phyloP scores from a whole-genome alignment of 2,797 vertebrate species.

The Monodelphis domestica region DNA sequence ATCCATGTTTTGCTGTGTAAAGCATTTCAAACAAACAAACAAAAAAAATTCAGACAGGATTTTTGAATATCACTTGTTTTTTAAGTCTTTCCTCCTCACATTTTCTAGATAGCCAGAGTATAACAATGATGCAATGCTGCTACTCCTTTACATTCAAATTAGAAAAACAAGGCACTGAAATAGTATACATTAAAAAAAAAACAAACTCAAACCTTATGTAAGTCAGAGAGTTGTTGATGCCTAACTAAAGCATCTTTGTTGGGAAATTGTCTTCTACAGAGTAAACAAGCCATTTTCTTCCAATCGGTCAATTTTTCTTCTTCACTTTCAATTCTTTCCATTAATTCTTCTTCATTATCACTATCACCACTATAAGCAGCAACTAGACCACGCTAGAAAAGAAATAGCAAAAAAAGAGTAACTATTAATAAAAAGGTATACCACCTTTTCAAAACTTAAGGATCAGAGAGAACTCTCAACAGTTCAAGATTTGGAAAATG shows the following conservation, averaged over 20 bases:
- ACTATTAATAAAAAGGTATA: background rate
- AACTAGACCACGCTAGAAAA: constrained; percentile 91
- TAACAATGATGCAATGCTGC: background rate
- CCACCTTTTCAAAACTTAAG: background rate
- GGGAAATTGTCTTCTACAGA: constrained; percentile 98
- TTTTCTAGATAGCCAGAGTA: background rate
- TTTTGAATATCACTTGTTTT: background rate
- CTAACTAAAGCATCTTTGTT: constrained; percentile 94
- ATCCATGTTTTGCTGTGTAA: constrained; percentile 96
- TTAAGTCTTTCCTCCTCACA: background rate
- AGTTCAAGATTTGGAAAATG: background rate
- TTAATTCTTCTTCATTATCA: constrained; percentile 94
- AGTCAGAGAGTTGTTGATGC: constrained; percentile 97
- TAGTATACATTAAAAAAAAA: background rate
- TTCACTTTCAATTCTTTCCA: constrained; percentile 89
- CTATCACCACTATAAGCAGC: constrained; percentile 98
- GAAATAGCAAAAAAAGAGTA: background rate
- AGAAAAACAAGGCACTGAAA: background rate
- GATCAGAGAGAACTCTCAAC: background rate
- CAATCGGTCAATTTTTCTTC: constrained; percentile 96
- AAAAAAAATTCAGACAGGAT: constrained; percentile 15
- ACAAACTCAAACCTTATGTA: constrained; percentile 92
- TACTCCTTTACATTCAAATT: background rate
- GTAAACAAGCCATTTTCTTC: constrained; percentile 96
- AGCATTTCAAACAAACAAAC: constrained; percentile 52